A percentile compares a stretch with the other conserved stretches of the same genome.
phyloP scores from a whole-genome alignment of 2,888 invertebrate species.

The Drosophila ezoana region DNA sequence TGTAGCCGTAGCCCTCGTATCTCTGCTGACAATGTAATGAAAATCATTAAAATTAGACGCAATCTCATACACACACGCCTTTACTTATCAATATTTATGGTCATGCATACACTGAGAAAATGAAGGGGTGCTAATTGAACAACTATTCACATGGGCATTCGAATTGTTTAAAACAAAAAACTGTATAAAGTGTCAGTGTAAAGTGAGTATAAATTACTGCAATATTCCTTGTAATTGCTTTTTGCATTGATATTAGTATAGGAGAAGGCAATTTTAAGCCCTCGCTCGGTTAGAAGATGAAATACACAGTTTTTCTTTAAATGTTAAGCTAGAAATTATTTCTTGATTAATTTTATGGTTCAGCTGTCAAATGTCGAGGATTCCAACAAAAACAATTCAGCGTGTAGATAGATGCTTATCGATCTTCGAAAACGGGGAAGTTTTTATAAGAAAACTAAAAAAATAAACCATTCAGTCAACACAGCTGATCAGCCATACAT shows the following conservation, averaged over 20 bases:
- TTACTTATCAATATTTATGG: conserved; percentile 49
- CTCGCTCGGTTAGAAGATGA: no score
- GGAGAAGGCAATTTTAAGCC: background rate
- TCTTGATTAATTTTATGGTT: conserved; percentile 54
- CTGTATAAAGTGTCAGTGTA: no score
- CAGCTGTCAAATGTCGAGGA: conserved; percentile 56
- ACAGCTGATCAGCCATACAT: no score
- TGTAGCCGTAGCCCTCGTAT: conserved; percentile 17
- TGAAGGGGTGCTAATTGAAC: background rate
- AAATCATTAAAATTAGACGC: conserved; percentile 61
- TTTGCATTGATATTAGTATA: background rate
- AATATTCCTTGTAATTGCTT: no score
- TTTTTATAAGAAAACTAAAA: no score
- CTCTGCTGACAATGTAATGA: conserved; percentile 53
- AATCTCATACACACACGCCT: conserved; percentile 18
- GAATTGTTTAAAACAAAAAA: no score
- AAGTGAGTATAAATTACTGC: no score
- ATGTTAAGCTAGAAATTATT: conserved; percentile 1
- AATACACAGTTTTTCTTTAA: conserved; percentile 2
- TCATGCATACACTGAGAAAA: conserved; percentile 28
- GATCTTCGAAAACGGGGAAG: no score
- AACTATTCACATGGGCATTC: background rate
- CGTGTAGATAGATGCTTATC: no score
- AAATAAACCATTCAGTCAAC: no score
- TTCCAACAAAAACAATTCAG: background rate